Evolutionary conservation across 2,113 vertebrate genomes (phyloP), one percentile per base, ranked within the genome.

Genomic region (Nesogale talazaci): DNA sequence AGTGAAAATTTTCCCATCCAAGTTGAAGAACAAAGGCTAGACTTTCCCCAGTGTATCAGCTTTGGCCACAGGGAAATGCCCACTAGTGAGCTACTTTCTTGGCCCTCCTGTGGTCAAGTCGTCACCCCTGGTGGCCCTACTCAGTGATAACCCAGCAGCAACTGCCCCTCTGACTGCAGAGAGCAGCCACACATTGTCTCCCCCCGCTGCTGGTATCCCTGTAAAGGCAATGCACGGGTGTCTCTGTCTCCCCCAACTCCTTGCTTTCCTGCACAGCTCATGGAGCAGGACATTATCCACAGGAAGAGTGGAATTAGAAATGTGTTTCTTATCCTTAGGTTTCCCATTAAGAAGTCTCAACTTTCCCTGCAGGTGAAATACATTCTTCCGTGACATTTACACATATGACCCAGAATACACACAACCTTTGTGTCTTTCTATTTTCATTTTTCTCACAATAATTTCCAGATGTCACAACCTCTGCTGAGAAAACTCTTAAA

Each of bases 371-470:
- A 23, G 42, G 15, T 81, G 19, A 52, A 77, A 70, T 69, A 23
- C 56, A 87, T 86, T 4, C 79, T 74, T 91, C 57, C 59, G 25
- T 81, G 83, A 22, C 92, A 27, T 36, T n/a, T 61, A 27, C 61
- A 77, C 34, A 19, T 22, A n/a, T 52, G 52, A 20, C 29, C 1
- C 19, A 40, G 29, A 78, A 67, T 17, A 3, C 46, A 52, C 46
- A 9, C 46, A 5, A 8, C 46, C 57, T 84, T 69, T 12, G 63
- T 38, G 46, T 93, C 63, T 23, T 70, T 57, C 16, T 80, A 75
- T 91, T 95, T 84, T 82, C 27, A 46, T 79, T 90, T 88, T 93
- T 75, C 61, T 72, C 27, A 65, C 17, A 83, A 6, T 86, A 36
- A 83, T 90, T 88, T 83, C 59, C 29, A 91, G 74, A 75, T 82